Base-by-base conservation (phyloP, 2,113 vertebrate species). In the Ageneiosus marmoratus region DNA sequence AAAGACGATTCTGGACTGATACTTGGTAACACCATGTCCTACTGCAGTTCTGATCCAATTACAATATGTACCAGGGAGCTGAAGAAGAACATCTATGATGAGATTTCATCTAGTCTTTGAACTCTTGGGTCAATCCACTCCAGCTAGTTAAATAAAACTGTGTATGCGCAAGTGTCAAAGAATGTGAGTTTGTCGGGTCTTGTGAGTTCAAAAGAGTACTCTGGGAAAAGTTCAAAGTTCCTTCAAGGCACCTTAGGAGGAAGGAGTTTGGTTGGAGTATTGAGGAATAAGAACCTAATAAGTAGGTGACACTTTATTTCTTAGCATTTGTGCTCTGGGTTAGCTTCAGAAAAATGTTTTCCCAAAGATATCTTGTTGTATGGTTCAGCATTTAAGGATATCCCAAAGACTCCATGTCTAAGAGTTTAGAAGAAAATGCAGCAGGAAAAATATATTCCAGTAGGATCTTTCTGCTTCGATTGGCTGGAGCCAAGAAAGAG, bases 301-400 rank as follows among this genome's bases (percentile, higher is more conserved):
- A 51, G 50, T 50, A 70, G 77, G 81, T 80, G 51, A 77, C n/a
- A 16, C 72, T 76, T 65, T 76, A 11, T 55, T 24, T 46, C 24
- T 53, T 63, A 15, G 20, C 63, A 65, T 65, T 74, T 86, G 10
- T 65, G 32, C 60, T 29, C 13, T 73, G 10, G 22, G 10, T 24
- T 29, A 24, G 12, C 15, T 55, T 53, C 53, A 13, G 34, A 65
- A 32, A 24, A 65, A 32, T 65, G 8, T 32, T 32, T 9, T 70
- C 9, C 67, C 24, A 34, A 46, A 46, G 46, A 11, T 46, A 50
- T 44, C 20, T 44, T 70, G 7, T 37, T 67, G 12, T 32, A 32
- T 16, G 16, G 1, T 69, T 69, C 37, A 13, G 13, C 37, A 4
- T 5, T 46, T 13, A 24, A 48, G 22, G 67, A 70, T 44, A 11